Base-by-base conservation (phyloP, 92 coral and sea anemone genomes). In the Porites rus region DNA sequence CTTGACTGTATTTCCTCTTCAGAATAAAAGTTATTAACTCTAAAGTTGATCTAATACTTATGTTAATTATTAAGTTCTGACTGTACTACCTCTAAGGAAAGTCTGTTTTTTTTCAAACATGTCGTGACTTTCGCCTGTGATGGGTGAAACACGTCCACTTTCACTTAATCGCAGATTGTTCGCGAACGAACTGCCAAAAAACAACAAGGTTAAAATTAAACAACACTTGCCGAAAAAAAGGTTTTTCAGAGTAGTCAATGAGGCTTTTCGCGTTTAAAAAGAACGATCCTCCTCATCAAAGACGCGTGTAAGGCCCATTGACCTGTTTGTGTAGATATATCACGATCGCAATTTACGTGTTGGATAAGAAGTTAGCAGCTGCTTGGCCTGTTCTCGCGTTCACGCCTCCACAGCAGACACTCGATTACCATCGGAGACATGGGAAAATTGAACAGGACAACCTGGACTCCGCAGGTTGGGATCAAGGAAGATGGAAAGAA, bases 301-400 rank as follows among this genome's bases (percentile, higher is more conserved):
- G 69, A 69, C 54, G 71, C 56, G 17, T 75, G 54, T 56, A 75
- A 60, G 76, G 31, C 31, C 51, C 63, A 64, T 81, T 64, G 87
- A 62, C 80, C 74, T 80, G 71, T 21, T 83, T 61, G 58, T 43
- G 79, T 50, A 72, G 79, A 83, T 74, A 73, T 63, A 16, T 83
- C 19, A 62, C 72, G 74, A 16, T 83, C 21, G 72, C 72, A 83
- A 74, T 74, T 62, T 64, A 46, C 64, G 87, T 83, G 74, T 83
- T 79, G 63, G 62, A 61, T 50, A 16, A 71, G 78, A 82, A 71
- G 59, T 74, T 50, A 73, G 70, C 87, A 83, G 87, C 73, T 83
- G 79, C 16, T 74, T 83, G 21, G 63, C 72, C 87, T 83, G 87
- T 83, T 43, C 62, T 51, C 87, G 50, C 19, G n/a, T 83, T 83